A percentile compares a stretch with the other conserved stretches of the same genome.
Evolutionary conservation across 2,888 invertebrate species (phyloP).

Genomic region (Pterobdella sp.): DNA sequence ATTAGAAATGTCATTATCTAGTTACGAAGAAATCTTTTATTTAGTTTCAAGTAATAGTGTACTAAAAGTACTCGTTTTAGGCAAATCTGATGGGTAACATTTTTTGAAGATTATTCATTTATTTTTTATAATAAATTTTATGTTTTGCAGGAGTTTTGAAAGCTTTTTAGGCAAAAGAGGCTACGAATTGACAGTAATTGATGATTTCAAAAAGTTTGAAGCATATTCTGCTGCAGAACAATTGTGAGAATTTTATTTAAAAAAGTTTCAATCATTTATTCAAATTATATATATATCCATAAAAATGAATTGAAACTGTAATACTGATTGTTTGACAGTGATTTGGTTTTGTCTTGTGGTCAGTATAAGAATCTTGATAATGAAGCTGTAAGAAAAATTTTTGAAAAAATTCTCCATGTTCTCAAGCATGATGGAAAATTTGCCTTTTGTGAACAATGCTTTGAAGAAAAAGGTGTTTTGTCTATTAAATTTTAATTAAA

Average conservation of each 20-base stretch:
- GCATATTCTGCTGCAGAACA: not conserved
- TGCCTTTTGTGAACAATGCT: constrained; percentile 56
- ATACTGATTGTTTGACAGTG: constrained; percentile 44
- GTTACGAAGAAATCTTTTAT: not conserved
- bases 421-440: constrained; percentile 53
- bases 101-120: not conserved
- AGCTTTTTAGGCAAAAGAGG: not conserved
- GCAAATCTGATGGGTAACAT: not conserved
- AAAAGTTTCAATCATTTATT: not conserved
- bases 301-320: constrained; percentile 39
- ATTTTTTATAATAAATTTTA: not conserved
- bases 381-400: constrained; percentile 52
- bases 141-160: not conserved
- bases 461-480: constrained; percentile 54
- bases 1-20: not conserved
- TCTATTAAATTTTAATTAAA: not conserved
- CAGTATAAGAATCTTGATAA: constrained; percentile 57
- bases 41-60: not conserved
- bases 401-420: constrained; percentile 53
- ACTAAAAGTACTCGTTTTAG: not conserved
- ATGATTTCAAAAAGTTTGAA: constrained; percentile 4
- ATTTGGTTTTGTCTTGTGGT: constrained; percentile 58
- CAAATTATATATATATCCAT: not conserved
- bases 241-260: not conserved
- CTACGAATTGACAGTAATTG: not conserved